Evolutionary conservation across 1,140 invertebrate species (phyloP), one percentile per base, ranked within the genome.

Genomic region (Pogonomyrmex barbatus): DNA sequence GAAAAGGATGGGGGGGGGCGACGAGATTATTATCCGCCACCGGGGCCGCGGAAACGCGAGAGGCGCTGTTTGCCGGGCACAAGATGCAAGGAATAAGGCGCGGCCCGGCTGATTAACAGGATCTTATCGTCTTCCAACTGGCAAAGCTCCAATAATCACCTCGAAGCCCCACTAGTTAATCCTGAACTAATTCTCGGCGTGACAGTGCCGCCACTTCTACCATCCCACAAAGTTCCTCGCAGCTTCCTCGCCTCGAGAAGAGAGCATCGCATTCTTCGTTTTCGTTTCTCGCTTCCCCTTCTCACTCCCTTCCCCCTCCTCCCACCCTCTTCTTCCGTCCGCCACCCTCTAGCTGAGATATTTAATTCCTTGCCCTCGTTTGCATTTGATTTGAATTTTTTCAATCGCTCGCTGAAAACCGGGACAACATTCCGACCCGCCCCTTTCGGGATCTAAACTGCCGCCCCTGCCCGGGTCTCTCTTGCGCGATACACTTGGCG

Each of bases 101-200:
- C 81, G 70, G 56, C 63, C 76, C 63, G 85, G 75, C 91, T 92
- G 92, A 94, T 94, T 93, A 92, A 91, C 92, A 92, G 90, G 87
- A 91, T 93, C 92, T 94, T 92, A 93, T 94, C 92, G 92, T 92
- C 90, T 91, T 92, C 87, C 91, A 91, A 90, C 93, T 92, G 92
- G 92, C 91, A 93, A 94, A 93, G 91, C 91, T 93, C 90, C 92
- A 92, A 93, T 94, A 94, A 94, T 94, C 93, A 92, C 91, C 90
- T 91, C 83, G 92, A 94, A 94, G 93, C 93, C 92, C 90, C 87
- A 91, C 85, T 88, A 90, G 92, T 94, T 93, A 94, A 94, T 94
- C 91, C 91, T 83, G 89, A 90, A 91, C 90, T 94, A 94, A 94
- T 93, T 94, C 93, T 92, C 90, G 71, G 71, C 89, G 90, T 93